These are phyloP conservation scores for Cranoglanis bouderius DNA, from an alignment of 2,113 vertebrate species.

Conservation along the genomic window DNA sequence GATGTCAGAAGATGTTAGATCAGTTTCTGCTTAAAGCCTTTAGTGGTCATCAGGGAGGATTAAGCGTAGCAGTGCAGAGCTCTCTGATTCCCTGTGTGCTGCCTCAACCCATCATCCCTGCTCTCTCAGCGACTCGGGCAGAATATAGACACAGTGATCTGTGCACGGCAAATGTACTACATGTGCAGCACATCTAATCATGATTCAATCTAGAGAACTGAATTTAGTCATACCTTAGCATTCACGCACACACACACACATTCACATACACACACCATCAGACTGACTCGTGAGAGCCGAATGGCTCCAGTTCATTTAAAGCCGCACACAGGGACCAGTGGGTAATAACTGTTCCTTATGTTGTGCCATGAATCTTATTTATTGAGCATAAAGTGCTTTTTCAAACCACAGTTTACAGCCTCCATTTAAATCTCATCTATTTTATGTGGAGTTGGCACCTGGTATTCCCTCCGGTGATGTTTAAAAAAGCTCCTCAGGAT, in stretches of 20 bases:
- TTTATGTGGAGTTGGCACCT: constrained; percentile 58
- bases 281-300: constrained; percentile 35
- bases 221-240: constrained; percentile 18
- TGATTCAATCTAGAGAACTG: not conserved
- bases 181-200: not conserved
- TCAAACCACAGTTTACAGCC: constrained; percentile 54
- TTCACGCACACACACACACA: constrained; percentile 13
- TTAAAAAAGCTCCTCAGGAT: constrained; percentile 53
- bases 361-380: constrained; percentile 58
- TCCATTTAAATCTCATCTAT: constrained; percentile 57
- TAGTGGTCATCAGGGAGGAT: constrained; percentile 66
- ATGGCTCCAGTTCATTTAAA: constrained; percentile 51
- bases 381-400: constrained; percentile 55
- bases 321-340: constrained; percentile 43
- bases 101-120: constrained; percentile 52
- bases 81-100: constrained; percentile 56
- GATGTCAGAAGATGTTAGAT: constrained; percentile 69
- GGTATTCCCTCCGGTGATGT: constrained; percentile 52
- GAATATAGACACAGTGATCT: constrained; percentile 24
- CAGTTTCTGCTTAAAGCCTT: constrained; percentile 63
- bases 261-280: constrained; percentile 25
- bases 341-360: constrained; percentile 53
- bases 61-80: constrained; percentile 61
- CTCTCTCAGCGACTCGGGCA: constrained; percentile 22
- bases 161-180: not conserved